A percentile compares a stretch with the other conserved stretches of the same genome.
phyloP scores from a whole-genome alignment of 1,140 invertebrate genomes.

The Hyposmocoma kahamanoa region DNA sequence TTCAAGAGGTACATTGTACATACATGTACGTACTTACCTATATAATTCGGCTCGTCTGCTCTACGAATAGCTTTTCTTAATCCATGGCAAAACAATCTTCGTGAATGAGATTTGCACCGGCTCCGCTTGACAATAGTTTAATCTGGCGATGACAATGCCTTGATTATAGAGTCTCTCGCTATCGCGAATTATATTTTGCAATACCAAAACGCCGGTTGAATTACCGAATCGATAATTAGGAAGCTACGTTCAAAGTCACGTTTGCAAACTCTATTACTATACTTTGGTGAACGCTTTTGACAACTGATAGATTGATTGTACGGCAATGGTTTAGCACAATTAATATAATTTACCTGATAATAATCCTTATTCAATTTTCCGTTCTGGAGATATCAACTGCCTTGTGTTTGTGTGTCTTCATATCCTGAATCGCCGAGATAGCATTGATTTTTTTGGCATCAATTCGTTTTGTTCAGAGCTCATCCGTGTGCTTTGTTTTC shows the following conservation, averaged over 20 bases:
- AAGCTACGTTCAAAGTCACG: slow-evolving; percentile 38
- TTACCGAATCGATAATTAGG: slow-evolving; percentile 38
- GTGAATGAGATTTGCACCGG: neutral
- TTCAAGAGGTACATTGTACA: too few relatives aligned
- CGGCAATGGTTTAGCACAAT: neutral
- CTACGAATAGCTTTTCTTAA: too few relatives aligned
- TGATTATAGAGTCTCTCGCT: slow-evolving; percentile 11
- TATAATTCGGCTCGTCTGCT: too few relatives aligned
- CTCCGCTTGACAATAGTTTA: neutral
- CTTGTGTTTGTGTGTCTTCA: too few relatives aligned
- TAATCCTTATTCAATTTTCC: too few relatives aligned
- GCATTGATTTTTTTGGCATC: neutral
- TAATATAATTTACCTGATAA: neutral
- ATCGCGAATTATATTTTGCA: slow-evolving; percentile 27
- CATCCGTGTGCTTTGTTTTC: slow-evolving; percentile 26
- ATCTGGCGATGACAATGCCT: neutral
- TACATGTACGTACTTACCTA: too few relatives aligned
- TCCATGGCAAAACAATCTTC: too few relatives aligned
- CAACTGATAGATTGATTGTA: slow-evolving; percentile 18
- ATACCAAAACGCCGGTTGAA: slow-evolving; percentile 26
- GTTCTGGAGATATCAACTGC: too few relatives aligned
- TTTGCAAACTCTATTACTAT: slow-evolving; percentile 7
- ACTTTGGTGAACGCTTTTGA: slow-evolving; percentile 17
- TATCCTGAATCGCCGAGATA: too few relatives aligned
- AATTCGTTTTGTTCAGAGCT: neutral